A percentile compares a stretch with the other conserved stretches of the same genome.
These are phyloP conservation scores for Tenthredo distinguenda DNA, from an alignment of 2,888 invertebrate genomes.

Conservation along the genomic window DNA sequence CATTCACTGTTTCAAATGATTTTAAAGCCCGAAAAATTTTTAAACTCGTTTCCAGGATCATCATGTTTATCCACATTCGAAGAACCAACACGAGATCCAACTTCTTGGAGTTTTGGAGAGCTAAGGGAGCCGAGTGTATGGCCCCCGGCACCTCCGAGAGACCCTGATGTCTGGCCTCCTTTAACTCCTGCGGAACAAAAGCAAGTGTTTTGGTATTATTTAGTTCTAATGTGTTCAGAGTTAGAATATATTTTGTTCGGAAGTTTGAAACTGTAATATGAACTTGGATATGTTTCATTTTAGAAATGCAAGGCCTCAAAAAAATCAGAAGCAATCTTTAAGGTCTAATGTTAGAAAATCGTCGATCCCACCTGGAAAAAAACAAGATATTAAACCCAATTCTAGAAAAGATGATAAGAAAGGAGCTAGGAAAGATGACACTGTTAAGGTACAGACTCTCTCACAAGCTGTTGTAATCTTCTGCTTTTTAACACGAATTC, in stretches of 20 bases:
- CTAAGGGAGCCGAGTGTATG: conserved; percentile 82
- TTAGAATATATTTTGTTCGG: neutral
- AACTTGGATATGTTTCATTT: conserved; percentile 21
- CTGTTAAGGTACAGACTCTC: conserved; percentile 65
- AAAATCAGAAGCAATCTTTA: conserved; percentile 72
- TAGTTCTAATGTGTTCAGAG: neutral
- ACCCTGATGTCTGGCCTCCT: conserved; percentile 94
- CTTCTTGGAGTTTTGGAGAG: conserved; percentile 85
- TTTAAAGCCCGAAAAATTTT: neutral
- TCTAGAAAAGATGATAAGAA: conserved; percentile 74
- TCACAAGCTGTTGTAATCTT: conserved; percentile 23
- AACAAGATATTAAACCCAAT: conserved; percentile 76
- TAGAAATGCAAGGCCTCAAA: conserved; percentile 74
- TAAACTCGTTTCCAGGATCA: conserved; percentile 63
- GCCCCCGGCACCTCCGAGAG: conserved; percentile 80
- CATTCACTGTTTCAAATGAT: neutral
- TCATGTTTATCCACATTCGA: conserved; percentile 78
- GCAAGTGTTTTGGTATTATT: conserved; percentile 73
- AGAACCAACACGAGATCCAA: conserved; percentile 87
- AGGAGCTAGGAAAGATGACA: conserved; percentile 78
- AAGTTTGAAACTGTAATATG: conserved; percentile 26
- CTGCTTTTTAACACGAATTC: neutral
- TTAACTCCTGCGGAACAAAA: conserved; percentile 89
- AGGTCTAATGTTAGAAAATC: conserved; percentile 73
- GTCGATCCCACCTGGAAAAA: conserved; percentile 70